Percentiles rank a stretch among this genome's conserved stretches.
These are phyloP conservation scores for Zoanthus gigantus DNA, from an alignment of 92 coral and sea anemone species.

Conservation along the genomic window DNA sequence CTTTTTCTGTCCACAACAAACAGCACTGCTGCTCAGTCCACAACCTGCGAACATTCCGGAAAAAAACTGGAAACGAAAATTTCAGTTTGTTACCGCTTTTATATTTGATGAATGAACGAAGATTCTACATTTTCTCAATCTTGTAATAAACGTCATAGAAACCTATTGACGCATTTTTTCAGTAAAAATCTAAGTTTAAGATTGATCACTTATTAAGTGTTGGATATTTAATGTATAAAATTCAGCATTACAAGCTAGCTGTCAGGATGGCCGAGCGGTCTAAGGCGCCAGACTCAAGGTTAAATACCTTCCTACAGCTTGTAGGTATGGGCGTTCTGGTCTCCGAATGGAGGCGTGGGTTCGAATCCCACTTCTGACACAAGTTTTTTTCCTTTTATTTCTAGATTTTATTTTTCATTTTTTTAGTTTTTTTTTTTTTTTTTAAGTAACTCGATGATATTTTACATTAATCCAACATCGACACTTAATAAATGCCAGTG, in stretches of 20 bases:
- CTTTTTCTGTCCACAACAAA: not conserved
- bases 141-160: not conserved
- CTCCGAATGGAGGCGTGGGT: slow-evolving; percentile 99
- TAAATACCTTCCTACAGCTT: not conserved
- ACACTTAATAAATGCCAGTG: too few relatives aligned
- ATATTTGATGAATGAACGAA: not conserved
- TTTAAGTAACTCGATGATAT: too few relatives aligned
- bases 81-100: not conserved
- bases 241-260: not conserved
- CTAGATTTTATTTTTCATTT: not conserved
- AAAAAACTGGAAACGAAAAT: slow-evolving; percentile 29
- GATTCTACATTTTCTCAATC: too few relatives aligned
- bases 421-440: not conserved
- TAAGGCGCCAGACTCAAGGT: slow-evolving; percentile 99
- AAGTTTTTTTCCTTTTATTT: not conserved
- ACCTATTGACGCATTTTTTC: not conserved
- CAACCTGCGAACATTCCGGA: not conserved
- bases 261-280: slow-evolving; percentile 99
- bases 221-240: not conserved
- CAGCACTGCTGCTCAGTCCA: not conserved
- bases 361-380: slow-evolving; percentile 99
- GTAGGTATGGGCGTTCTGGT: slow-evolving; percentile 98
- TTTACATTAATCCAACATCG: too few relatives aligned
- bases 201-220: too few relatives aligned
- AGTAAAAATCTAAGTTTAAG: not conserved